These are phyloP conservation scores for Drosophila atripex DNA, from an alignment of 2,888 invertebrate genomes.

Conservation along the genomic window DNA sequence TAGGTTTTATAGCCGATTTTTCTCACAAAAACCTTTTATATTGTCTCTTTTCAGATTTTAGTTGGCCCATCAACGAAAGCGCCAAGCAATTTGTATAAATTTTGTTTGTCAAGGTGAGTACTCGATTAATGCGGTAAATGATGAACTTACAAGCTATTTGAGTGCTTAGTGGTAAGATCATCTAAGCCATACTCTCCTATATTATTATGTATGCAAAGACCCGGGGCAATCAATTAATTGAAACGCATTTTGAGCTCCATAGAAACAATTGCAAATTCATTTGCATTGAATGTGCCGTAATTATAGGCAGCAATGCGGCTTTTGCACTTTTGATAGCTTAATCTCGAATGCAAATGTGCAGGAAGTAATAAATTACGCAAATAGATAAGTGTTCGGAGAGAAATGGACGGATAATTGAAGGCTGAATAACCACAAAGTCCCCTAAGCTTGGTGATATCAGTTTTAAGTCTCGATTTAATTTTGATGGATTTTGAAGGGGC, in stretches of 20 bases:
- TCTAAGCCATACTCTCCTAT: constrained; percentile 9
- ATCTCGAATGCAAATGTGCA: constrained; percentile 70
- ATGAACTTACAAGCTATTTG: constrained; percentile 4
- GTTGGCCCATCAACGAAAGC: constrained; percentile 22
- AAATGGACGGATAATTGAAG: constrained; percentile 15
- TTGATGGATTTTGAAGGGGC: constrained; percentile 17
- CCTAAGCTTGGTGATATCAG: constrained; percentile 40
- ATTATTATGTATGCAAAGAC: constrained; percentile 30
- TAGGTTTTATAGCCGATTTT: too few species aligned
- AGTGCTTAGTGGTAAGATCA: constrained; percentile 6
- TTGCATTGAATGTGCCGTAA: constrained; percentile 71
- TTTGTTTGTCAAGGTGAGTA: constrained; percentile 41
- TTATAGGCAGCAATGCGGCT: constrained; percentile 57
- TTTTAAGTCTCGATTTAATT: constrained; percentile 20
- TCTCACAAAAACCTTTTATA: not conserved
- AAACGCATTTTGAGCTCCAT: constrained; percentile 54
- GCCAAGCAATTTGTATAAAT: constrained; percentile 23
- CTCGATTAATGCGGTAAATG: constrained; percentile 1
- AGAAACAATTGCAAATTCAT: constrained; percentile 55
- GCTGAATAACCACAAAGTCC: constrained; percentile 52
- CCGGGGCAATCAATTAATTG: constrained; percentile 63
- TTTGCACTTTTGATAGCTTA: constrained; percentile 66
- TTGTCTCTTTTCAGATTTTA: constrained; percentile 33
- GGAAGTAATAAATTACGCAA: constrained; percentile 70
- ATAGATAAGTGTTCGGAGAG: constrained; percentile 30